Percentiles rank a stretch among this genome's conserved stretches.
Evolutionary conservation across 2,797 vertebrate species (phyloP).

Genomic region (Enteromius afrohamiltoni): DNA sequence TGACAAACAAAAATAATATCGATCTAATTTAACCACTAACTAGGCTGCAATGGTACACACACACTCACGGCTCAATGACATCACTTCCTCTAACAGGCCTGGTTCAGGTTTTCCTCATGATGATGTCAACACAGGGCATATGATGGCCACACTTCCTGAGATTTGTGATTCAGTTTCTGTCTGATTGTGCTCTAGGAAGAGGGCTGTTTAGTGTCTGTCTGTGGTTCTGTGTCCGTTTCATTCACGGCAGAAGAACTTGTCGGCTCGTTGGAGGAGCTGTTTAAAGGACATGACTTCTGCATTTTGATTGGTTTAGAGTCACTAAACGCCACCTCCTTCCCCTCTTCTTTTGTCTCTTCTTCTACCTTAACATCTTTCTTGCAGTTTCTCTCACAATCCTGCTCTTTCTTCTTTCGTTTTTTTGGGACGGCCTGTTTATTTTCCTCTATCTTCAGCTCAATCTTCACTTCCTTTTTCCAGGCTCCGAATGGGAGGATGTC

Average conservation of each 20-base stretch:
- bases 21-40: neutral
- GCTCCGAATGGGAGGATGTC: conserved; percentile 43
- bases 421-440: conserved; percentile 59
- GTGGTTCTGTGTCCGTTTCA: neutral
- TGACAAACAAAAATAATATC: neutral
- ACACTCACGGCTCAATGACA: neutral
- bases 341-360: conserved; percentile 62
- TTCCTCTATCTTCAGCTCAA: conserved; percentile 63
- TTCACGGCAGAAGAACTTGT: neutral
- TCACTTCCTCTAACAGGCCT: neutral
- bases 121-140: neutral
- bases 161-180: neutral
- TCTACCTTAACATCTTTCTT: conserved; percentile 58
- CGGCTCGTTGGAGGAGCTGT: neutral
- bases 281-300: neutral
- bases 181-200: neutral
- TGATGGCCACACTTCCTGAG: neutral
- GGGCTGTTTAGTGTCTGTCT: neutral
- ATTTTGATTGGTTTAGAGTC: conserved; percentile 18
- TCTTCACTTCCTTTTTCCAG: conserved; percentile 60
- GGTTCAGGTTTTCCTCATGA: neutral
- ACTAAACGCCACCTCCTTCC: neutral
- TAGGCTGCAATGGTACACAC: neutral
- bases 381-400: conserved; percentile 38
- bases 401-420: conserved; percentile 49